Evolutionary conservation across 2,888 invertebrate species (phyloP).

Genomic region (Pseudococcus longispinus): DNA sequence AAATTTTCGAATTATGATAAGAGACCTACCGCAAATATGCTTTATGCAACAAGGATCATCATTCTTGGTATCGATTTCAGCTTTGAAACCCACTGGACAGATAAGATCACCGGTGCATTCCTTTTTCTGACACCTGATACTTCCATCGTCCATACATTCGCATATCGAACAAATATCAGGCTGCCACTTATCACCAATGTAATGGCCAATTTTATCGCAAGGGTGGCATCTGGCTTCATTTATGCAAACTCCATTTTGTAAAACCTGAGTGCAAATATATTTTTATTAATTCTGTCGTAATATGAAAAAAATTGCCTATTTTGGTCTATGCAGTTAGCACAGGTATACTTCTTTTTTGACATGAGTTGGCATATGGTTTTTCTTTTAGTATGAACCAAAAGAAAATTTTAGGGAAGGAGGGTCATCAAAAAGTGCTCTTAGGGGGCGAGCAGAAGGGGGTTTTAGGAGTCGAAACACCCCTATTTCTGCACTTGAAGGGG

Average conservation of each 20-base stretch:
- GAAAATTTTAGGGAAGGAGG: no score
- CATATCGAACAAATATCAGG: constrained; percentile 78
- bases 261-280: constrained; percentile 64
- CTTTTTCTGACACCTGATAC: constrained; percentile 71
- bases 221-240: constrained; percentile 72
- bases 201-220: constrained; percentile 78
- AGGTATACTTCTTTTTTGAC: no score
- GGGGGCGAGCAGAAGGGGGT: no score
- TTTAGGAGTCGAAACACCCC: no score
- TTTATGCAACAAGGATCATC: constrained; percentile 75
- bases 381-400: no score
- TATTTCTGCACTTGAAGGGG: no score
- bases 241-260: constrained; percentile 77
- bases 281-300: background rate
- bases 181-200: constrained; percentile 73
- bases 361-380: no score
- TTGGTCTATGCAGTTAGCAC: no score
- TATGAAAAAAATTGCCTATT: background rate
- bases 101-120: constrained; percentile 68
- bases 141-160: constrained; percentile 68
- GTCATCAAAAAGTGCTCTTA: no score
- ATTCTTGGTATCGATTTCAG: constrained; percentile 66
- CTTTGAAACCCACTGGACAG: constrained; percentile 69
- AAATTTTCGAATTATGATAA: no score
- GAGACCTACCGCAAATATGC: constrained; percentile 70